These are phyloP conservation scores for Micrastur ruficollis DNA, from an alignment of 2,797 vertebrate species.

Conservation along the genomic window DNA sequence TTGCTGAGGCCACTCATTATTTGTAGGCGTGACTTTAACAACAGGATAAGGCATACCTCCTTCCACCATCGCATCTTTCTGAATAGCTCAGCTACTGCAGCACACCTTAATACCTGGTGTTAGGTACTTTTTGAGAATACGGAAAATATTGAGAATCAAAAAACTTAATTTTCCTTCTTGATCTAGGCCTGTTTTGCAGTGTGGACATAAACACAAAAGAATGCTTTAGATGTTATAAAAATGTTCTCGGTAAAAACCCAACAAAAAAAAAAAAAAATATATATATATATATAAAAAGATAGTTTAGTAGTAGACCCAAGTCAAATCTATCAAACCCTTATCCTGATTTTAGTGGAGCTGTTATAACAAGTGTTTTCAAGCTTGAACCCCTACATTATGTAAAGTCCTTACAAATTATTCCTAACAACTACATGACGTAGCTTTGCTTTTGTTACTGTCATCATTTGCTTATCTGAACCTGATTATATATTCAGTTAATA, in stretches of 20 bases:
- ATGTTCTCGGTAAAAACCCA: background rate
- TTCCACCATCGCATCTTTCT: background rate
- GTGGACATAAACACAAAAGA: background rate
- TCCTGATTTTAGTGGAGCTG: background rate
- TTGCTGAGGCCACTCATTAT: background rate
- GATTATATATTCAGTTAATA: background rate
- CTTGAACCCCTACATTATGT: background rate
- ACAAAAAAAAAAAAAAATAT: background rate
- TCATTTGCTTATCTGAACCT: background rate
- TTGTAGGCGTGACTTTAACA: background rate
- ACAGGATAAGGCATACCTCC: fast-evolving
- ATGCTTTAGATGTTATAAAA: background rate
- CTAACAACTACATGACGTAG: background rate
- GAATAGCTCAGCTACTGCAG: background rate
- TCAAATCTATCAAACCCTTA: background rate
- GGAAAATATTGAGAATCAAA: background rate
- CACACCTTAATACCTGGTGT: background rate
- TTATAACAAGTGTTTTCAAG: background rate
- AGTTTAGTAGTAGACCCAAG: background rate
- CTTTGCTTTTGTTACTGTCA: background rate
- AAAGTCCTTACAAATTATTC: background rate
- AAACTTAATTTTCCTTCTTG: background rate
- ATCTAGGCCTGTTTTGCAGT: background rate
- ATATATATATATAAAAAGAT: too few species aligned
- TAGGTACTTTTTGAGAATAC: background rate